Percentiles rank a stretch among this genome's conserved stretches.
Conservation (phyloP, 2,888 invertebrate genomes). For the Trachelus iudaicus region DNA sequence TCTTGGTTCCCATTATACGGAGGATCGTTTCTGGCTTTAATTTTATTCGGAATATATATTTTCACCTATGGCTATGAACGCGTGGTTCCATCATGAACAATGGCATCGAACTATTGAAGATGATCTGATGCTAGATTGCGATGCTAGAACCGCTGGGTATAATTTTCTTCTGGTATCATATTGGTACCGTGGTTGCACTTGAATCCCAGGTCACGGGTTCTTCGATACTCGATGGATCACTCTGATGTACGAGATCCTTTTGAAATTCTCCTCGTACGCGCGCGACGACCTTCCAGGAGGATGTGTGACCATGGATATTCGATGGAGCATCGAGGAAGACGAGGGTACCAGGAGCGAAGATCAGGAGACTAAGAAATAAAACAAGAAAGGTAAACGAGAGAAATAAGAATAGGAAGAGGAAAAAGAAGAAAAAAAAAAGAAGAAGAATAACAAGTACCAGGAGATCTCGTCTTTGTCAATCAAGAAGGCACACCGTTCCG, state of each 20-base stretch:
- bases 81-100: not conserved
- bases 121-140: not conserved
- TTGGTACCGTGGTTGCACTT: not conserved
- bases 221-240: not conserved
- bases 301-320: not conserved
- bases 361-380: not conserved
- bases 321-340: not conserved
- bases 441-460: not conserved
- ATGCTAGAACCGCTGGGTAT: not conserved
- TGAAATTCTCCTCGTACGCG: not conserved
- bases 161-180: not conserved
- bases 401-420: not conserved
- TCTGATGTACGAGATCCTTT: not conserved
- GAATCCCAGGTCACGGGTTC: not conserved
- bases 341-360: not conserved
- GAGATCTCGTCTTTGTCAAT: not conserved
- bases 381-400: not conserved
- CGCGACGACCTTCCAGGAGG: not conserved
- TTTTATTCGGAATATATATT: constrained; percentile 47
- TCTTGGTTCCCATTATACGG: constrained; percentile 18
- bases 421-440: not conserved
- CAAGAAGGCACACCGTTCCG: not conserved
- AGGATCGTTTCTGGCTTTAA: constrained; percentile 54
- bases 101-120: not conserved
- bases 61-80: not conserved